Base-by-base conservation (phyloP, 2,888 invertebrate genomes). In the Prosopocoilus inquinatus region DNA sequence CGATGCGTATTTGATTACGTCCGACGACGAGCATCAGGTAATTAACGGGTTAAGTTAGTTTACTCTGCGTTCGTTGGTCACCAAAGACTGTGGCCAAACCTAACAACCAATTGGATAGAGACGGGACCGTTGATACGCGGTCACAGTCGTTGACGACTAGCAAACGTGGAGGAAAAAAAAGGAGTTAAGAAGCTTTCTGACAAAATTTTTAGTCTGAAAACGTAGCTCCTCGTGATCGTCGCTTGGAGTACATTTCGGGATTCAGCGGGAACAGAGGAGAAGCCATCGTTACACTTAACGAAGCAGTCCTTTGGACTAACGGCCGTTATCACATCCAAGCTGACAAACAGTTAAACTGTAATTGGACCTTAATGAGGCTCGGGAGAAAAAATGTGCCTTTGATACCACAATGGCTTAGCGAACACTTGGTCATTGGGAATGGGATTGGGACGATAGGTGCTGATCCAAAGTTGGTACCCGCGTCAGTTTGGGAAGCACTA, bases 271-370 rank as follows among this genome's bases (percentile, higher is more conserved):
- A 84, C 8, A 80, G 81, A 38, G 94, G 93, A 1, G 83, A 85
- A 4, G 91, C 86, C 0, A 83, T 87, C 0, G 83, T 93, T 36
- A 87, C 90, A 0, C 66, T 74, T 52, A 79, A 81, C 7, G 84
- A 84, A 47, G 87, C 90, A 0, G 87, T 88, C 0, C 76, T 99
- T 36, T 99, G 98, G 97, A 94, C 96, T 0, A 92, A 96, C 66
- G 88, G 91, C 1, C 83, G 94, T 2, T 97, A 96, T 75, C 87
- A 77, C 61, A 61, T 76, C 1, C 94, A 96, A 72, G 96, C 96
- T 0, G 87, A 91, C 51, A 82, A 87, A 28, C 85, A 93, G 70
- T 78, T 98, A 45, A 89, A 92, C 65, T 91, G 91, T 74, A 88
- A 92, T 64, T 99, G 99, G 99, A 83, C 84, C 12, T 84, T 98